Percentiles rank a stretch among this genome's conserved stretches.
Evolutionary conservation across 2,888 invertebrate genomes (phyloP).

Genomic region (Hirtodrosophila confusa): DNA sequence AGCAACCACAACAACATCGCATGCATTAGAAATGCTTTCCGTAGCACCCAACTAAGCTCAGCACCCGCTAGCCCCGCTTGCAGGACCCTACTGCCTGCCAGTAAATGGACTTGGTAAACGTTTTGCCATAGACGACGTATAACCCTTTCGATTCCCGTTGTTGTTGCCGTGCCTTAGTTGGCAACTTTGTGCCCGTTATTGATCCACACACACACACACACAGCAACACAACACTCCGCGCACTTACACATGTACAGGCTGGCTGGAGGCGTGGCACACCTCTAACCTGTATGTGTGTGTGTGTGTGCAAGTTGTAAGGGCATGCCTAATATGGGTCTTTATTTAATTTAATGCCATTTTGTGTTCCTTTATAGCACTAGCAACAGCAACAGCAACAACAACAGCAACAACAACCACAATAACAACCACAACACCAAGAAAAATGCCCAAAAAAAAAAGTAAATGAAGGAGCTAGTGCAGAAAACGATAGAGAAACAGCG

Average conservation of each 20-base stretch:
- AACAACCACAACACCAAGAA: background rate
- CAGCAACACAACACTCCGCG: constrained; percentile 13
- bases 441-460: background rate
- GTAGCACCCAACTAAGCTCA: constrained; percentile 44
- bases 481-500: constrained; percentile 4
- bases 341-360: constrained; percentile 78
- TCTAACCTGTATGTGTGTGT: constrained; percentile 11
- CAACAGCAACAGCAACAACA: constrained; percentile 24
- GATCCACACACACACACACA: constrained; percentile 58
- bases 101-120: constrained; percentile 62
- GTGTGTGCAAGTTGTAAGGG: constrained; percentile 53
- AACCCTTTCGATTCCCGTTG: constrained; percentile 46
- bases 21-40: constrained; percentile 73
- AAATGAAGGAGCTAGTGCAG: background rate
- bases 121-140: constrained; percentile 53
- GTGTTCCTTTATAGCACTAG: constrained; percentile 56
- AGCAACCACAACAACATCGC: constrained; percentile 50
- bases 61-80: background rate
- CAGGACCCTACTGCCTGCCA: constrained; percentile 16
- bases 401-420: constrained; percentile 8
- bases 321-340: constrained; percentile 76
- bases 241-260: constrained; percentile 23
- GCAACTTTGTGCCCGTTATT: constrained; percentile 75
- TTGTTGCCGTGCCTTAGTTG: constrained; percentile 40
- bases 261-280: constrained; percentile 32